phyloP scores from a whole-genome alignment of 2,113 vertebrate species.

The Vombatus ursinus region DNA sequence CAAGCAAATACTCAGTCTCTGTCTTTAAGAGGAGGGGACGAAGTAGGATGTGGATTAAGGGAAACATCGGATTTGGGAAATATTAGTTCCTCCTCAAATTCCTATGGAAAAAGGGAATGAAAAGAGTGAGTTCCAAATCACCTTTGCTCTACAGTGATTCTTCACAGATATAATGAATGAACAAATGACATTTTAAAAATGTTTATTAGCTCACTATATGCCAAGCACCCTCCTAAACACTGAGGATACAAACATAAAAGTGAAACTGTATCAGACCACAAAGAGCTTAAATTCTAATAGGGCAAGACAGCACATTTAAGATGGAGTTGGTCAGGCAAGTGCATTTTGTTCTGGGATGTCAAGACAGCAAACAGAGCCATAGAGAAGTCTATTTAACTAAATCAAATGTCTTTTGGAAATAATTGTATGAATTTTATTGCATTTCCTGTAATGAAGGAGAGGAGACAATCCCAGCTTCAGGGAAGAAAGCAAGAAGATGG shows the following conservation, averaged over 20 bases:
- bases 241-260: no score
- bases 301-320: neutral
- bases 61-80: no score
- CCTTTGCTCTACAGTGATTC: neutral
- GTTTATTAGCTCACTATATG: neutral
- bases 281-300: neutral
- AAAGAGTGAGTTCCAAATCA: neutral
- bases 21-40: no score
- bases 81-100: neutral
- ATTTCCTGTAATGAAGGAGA: neutral
- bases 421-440: no score
- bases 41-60: no score
- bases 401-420: neutral
- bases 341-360: neutral
- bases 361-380: neutral
- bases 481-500: no score
- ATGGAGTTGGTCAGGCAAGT: neutral
- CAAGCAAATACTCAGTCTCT: no score
- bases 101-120: neutral
- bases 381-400: neutral
- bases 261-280: neutral
- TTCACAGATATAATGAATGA: neutral
- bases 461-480: neutral
- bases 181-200: neutral
- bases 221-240: no score